A percentile compares a stretch with the other conserved stretches of the same genome.
phyloP scores from a whole-genome alignment of 1,140 invertebrate genomes.

The Archivesica marissinica region DNA sequence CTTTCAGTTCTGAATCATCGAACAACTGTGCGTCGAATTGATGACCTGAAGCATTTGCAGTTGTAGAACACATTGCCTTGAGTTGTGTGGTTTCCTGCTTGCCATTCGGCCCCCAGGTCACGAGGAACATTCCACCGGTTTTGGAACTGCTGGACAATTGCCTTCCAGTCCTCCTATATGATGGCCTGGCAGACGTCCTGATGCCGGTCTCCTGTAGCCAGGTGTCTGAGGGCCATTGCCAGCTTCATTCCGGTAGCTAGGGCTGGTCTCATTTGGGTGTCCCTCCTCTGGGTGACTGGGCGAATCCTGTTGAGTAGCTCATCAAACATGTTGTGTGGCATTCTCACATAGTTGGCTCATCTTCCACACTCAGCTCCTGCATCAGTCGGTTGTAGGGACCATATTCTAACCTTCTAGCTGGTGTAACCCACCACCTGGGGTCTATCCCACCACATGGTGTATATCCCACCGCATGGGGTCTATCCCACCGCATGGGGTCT shows the following conservation, averaged over 20 bases:
- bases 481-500: not conserved
- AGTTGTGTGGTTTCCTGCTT: not conserved
- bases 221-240: not conserved
- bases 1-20: no score
- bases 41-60: not conserved
- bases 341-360: not conserved
- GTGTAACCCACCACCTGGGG: no score
- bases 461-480: no score
- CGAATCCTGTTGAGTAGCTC: not conserved
- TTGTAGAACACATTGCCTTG: not conserved
- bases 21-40: no score
- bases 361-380: not conserved
- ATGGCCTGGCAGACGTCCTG: not conserved
- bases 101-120: not conserved
- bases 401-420: no score
- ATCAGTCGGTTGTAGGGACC: no score
- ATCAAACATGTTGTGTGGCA: not conserved
- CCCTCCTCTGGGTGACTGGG: not conserved
- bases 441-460: no score
- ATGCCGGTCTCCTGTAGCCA: not conserved
- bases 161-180: not conserved
- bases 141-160: not conserved
- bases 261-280: slow-evolving; percentile 6
- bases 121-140: slow-evolving; percentile 10
- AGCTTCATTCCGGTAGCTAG: slow-evolving; percentile 47